phyloP scores from a whole-genome alignment of 2,888 invertebrate genomes.

The Ophioninae sp. region DNA sequence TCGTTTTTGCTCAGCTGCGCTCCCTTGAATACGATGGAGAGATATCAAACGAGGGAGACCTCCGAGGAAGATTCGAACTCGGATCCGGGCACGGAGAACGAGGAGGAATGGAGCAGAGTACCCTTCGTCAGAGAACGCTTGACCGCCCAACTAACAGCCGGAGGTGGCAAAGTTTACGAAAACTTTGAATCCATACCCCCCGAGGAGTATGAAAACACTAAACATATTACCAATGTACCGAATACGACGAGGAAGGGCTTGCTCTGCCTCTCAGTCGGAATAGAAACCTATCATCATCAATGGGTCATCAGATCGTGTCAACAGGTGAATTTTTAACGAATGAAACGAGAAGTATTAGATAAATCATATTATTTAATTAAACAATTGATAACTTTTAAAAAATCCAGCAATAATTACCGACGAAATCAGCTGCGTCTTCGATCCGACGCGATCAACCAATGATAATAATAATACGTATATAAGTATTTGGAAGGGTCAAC shows the following conservation, averaged over 20 bases:
- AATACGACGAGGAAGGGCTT: constrained; percentile 89
- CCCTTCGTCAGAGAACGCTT: constrained; percentile 84
- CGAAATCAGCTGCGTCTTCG: no score
- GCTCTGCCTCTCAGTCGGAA: constrained; percentile 86
- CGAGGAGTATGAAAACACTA: constrained; percentile 83
- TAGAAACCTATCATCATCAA: constrained; percentile 85
- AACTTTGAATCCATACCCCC: constrained; percentile 83
- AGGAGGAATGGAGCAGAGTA: constrained; percentile 82
- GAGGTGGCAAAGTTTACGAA: constrained; percentile 85
- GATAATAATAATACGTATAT: no score
- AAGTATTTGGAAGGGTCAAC: no score
- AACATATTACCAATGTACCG: constrained; percentile 86
- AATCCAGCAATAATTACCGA: no score
- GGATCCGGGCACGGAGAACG: constrained; percentile 82
- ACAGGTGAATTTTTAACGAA: constrained; percentile 65
- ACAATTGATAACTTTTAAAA: no score
- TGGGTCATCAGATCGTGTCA: constrained; percentile 87
- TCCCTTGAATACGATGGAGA: constrained; percentile 76
- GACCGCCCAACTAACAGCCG: constrained; percentile 84
- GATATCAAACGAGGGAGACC: constrained; percentile 63
- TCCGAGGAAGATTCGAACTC: constrained; percentile 76
- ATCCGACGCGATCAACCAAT: no score
- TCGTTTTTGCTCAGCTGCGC: constrained; percentile 85
- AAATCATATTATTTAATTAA: no score
- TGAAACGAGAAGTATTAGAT: no score